A percentile compares a stretch with the other conserved stretches of the same genome.
These are phyloP conservation scores for Alsophila aescularia DNA, from an alignment of 2,888 invertebrate species.

Conservation along the genomic window DNA sequence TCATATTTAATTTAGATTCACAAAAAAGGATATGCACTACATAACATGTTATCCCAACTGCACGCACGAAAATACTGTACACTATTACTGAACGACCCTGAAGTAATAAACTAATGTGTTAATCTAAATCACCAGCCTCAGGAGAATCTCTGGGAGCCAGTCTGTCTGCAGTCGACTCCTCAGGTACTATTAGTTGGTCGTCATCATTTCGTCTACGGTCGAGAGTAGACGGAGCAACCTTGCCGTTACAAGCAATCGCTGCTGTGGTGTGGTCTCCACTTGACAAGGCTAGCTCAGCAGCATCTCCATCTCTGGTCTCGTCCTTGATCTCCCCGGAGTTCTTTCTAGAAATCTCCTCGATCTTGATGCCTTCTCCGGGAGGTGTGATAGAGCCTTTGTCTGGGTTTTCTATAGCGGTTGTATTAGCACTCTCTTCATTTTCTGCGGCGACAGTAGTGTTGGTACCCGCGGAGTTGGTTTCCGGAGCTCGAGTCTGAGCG, in stretches of 20 bases:
- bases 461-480: conserved; percentile 58
- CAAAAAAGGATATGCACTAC: not conserved
- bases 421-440: conserved; percentile 42
- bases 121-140: conserved; percentile 73
- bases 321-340: conserved; percentile 47
- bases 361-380: conserved; percentile 55
- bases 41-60: not conserved
- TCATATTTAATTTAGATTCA: not conserved
- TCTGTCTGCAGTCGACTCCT: conserved; percentile 23
- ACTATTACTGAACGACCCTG: conserved; percentile 21
- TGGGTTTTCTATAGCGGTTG: conserved; percentile 32
- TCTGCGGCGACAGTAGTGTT: conserved; percentile 52
- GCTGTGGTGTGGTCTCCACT: conserved; percentile 43
- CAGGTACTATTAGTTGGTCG: conserved; percentile 15
- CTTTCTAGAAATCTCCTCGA: conserved; percentile 69
- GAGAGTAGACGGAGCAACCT: conserved; percentile 52
- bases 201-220: conserved; percentile 70
- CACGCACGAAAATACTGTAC: conserved; percentile 6
- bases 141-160: conserved; percentile 62
- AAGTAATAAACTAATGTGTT: conserved; percentile 49
- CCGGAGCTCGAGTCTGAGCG: conserved; percentile 50
- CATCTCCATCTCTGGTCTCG: conserved; percentile 44
- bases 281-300: conserved; percentile 42
- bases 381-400: conserved; percentile 51
- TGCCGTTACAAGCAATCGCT: conserved; percentile 39